Conservation (phyloP, 2,113 vertebrate species). For the Chrysemys picta region DNA sequence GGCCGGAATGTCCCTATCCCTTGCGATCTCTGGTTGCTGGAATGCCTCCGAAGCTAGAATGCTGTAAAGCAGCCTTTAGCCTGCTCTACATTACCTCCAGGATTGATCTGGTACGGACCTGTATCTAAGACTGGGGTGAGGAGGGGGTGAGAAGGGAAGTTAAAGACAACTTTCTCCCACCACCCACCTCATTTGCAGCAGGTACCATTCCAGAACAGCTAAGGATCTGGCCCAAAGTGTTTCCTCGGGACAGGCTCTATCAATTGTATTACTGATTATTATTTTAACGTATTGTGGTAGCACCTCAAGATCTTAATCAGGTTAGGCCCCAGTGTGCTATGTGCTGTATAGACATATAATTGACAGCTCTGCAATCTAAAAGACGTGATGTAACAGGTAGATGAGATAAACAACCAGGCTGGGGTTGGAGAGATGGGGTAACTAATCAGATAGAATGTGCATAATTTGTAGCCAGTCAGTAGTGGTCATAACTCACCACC, state of each 20-base stretch:
- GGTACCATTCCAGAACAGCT: background rate
- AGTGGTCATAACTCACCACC: rapidly evolving
- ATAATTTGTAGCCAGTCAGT: background rate
- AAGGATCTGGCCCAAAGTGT: background rate
- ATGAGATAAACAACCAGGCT: background rate
- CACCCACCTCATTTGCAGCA: background rate
- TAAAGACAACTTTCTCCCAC: background rate
- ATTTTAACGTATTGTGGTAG: background rate
- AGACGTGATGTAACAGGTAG: background rate
- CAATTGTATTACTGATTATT: background rate
- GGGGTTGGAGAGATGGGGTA: background rate
- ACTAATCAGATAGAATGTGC: background rate
- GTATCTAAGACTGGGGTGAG: background rate
- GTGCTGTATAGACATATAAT: background rate
- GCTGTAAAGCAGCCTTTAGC: background rate
- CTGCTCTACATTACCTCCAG: background rate
- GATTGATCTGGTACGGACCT: background rate
- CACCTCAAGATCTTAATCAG: background rate
- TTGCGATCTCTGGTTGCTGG: background rate
- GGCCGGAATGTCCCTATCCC: background rate
- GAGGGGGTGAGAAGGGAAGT: background rate
- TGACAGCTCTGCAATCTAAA: background rate
- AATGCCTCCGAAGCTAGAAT: background rate
- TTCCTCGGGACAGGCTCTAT: background rate
- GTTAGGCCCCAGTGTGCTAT: background rate